Base-by-base conservation (phyloP, 2,888 invertebrate species). In the Drosophila infuscata region DNA sequence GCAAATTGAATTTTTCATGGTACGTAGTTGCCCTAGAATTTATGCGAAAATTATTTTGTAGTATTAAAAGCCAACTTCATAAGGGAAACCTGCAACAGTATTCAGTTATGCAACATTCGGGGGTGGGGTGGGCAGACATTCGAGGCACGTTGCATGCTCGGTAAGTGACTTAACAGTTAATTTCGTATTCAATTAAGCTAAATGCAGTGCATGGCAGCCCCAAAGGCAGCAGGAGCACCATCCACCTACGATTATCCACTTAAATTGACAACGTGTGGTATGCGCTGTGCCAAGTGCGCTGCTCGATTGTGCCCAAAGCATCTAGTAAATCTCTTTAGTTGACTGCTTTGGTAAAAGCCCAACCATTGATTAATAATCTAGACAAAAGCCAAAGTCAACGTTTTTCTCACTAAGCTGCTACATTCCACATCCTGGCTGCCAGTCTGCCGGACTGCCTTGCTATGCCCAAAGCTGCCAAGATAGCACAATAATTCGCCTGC, bases 401-500 rank as follows among this genome's bases (percentile, higher is more conserved):
- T 65, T 65, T 54, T 56, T 53, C 36, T 46, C 32, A 20, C 41
- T 41, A 38, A 30, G 41, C 56, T 41, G 8, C 15, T 20, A 25
- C 15, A 25, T 46, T 25, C 46, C 25, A 46, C 7, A 15, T 46
- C 46, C 1, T 46, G 46, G 20, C 43, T 57, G 5, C 15, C 9
- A 20, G 48, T 33, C 25, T 36, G 33, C 43, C 58, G 46, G 46
- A 48, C 29, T 58, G 30, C 32, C 29, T 20, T 62, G 53, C 65
- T 60, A 51, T 53, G 76, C 74, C 79, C 61, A 78, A 78, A 70
- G 62, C 70, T 83, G 80, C 72, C 77, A 69, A 54, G 33, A 71
- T 65, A 57, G 73, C 82, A 84, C 61, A 87, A 87, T 87, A 87
- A 84, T 83, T 84, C 43, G 73, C 70, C 52, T 63, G 83, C 70